Evolutionary conservation across 2,888 invertebrate genomes (phyloP).

Genomic region (Oscheius sp.): DNA sequence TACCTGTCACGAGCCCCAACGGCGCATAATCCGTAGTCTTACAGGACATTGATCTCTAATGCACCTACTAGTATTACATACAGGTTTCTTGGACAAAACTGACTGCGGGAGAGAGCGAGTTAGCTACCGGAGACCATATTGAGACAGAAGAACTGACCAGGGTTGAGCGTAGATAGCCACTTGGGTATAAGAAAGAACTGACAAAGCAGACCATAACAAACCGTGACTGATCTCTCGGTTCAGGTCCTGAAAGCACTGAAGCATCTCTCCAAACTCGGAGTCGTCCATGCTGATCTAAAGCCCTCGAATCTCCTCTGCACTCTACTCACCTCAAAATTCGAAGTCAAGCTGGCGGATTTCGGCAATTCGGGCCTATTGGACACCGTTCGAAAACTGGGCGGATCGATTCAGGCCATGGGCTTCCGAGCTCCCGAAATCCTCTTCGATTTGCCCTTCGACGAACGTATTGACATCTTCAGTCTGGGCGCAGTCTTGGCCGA

Average conservation of each 20-base stretch:
- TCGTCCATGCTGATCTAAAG: conserved; percentile 15
- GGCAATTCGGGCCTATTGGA: conserved; percentile 6
- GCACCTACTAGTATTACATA: too few species aligned
- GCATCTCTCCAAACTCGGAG: background rate
- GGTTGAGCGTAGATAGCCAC: too few species aligned
- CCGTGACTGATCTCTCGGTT: too few species aligned
- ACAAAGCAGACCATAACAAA: too few species aligned
- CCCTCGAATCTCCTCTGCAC: conserved; percentile 15
- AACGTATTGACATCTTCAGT: conserved; percentile 14
- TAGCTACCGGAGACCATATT: too few species aligned
- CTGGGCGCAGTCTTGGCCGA: conserved; percentile 4
- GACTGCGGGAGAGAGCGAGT: too few species aligned
- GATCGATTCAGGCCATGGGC: background rate
- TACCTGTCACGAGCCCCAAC: too few species aligned
- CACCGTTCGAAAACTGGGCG: background rate
- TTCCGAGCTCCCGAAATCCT: conserved; percentile 18
- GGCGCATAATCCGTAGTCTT: too few species aligned
- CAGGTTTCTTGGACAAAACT: too few species aligned
- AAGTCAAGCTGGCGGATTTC: conserved; percentile 17
- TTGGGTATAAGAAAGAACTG: too few species aligned
- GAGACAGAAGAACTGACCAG: too few species aligned
- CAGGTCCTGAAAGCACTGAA: background rate
- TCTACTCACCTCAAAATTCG: background rate
- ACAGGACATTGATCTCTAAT: too few species aligned
- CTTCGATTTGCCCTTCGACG: conserved; percentile 1